phyloP scores from a whole-genome alignment of 2,113 vertebrate genomes.

The Chaetura pelagica region DNA sequence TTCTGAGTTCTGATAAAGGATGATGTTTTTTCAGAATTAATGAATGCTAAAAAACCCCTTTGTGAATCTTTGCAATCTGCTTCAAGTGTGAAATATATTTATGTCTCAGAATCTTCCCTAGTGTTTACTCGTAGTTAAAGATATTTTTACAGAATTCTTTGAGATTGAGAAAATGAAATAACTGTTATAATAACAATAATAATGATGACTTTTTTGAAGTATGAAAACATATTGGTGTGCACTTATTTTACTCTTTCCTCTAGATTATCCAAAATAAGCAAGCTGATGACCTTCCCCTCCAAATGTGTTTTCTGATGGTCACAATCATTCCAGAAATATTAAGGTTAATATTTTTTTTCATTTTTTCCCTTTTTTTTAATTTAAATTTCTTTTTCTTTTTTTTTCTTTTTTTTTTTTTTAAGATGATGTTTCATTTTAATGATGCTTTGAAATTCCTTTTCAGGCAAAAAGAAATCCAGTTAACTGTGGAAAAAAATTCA shows the following conservation, averaged over 20 bases:
- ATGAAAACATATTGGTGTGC: neutral
- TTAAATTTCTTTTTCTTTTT: too few species aligned
- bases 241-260: neutral
- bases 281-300: neutral
- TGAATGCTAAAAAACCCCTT: neutral
- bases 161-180: neutral
- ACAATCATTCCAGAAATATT: neutral
- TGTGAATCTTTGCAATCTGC: neutral
- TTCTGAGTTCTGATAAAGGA: neutral
- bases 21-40: neutral
- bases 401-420: neutral
- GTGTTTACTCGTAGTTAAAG: neutral
- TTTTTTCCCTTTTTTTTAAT: too few species aligned
- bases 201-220: neutral
- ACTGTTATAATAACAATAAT: neutral
- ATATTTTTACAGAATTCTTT: neutral
- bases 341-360: neutral
- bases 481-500: slow-evolving; percentile 49
- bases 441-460: slow-evolving; percentile 9
- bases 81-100: neutral
- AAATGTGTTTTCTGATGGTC: neutral
- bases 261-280: neutral
- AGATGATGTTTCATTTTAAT: neutral
- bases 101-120: neutral
- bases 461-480: slow-evolving; percentile 13